These are phyloP conservation scores for Malaclemys terrapin DNA, from an alignment of 2,113 vertebrate genomes.

Conservation along the genomic window DNA sequence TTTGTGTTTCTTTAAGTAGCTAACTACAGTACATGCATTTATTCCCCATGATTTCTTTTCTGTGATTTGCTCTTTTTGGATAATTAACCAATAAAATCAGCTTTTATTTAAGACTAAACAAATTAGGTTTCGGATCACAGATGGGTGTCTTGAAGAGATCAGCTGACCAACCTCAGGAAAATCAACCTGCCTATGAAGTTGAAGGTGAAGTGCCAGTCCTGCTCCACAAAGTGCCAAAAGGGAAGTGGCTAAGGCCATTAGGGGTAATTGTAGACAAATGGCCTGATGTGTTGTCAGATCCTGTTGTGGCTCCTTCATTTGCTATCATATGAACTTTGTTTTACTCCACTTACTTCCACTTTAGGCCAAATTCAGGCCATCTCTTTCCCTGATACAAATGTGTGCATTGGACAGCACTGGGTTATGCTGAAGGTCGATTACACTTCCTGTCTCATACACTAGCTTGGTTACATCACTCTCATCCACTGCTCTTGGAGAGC, in stretches of 20 bases:
- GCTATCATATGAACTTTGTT: background rate
- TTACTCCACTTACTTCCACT: background rate
- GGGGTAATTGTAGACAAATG: background rate
- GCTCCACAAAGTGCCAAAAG: background rate
- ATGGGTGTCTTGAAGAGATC: background rate
- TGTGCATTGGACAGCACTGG: background rate
- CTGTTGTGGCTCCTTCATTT: background rate
- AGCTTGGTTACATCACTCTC: background rate
- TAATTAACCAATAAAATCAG: background rate
- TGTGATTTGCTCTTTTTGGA: background rate
- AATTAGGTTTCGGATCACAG: background rate
- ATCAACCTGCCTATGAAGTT: background rate
- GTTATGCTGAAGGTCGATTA: background rate
- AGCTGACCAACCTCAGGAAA: background rate
- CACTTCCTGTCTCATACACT: background rate
- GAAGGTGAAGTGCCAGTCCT: background rate
- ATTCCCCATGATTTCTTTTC: background rate
- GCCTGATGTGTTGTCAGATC: constrained; percentile 22
- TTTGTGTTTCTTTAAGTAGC: background rate
- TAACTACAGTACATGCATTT: background rate
- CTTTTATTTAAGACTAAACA: background rate
- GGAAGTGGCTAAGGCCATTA: background rate
- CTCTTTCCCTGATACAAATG: background rate
- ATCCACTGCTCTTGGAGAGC: background rate
- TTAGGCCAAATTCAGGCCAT: constrained; percentile 11